Base-by-base conservation (phyloP, 2,888 invertebrate genomes). In the Trissoscelio sp. region DNA sequence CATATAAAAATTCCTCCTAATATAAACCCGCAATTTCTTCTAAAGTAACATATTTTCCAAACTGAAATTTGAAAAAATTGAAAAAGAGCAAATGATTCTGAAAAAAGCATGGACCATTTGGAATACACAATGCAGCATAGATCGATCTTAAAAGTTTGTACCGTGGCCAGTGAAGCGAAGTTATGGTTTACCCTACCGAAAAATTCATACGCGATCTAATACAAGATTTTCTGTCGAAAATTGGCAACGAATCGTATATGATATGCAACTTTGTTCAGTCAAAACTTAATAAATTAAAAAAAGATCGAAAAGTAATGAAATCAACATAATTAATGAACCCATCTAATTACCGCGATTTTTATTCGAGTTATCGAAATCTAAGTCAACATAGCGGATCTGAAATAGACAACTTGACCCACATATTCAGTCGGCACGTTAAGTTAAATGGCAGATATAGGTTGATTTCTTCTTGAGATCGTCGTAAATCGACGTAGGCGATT, bases 401-500 rank as follows among this genome's bases (percentile, higher is more conserved):
- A 44, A 2, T 9, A 6, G 11, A 34, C 34, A 9, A 34, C 5
- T 9, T 34, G 34, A 34, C 34, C 5, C 7, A 34, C 4, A 9
- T 9, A 11, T 9, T 2, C 7, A 11, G 34, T 9, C 7, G 11
- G 2, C 11, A 34, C 5, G 11, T 34, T 39, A n/a, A 3, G 12
- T 12, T 18, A 16, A 18, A 16, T 51, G 7, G 12, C 51, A 7
- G 0, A 53, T 16, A 34, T 20, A 57, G 55, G 51, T 51, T 34
- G 39, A 66, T 66, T 66, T 51, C 51, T 66, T 39, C 16, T 14
- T n/a, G 24, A 14, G n/a, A 22, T 39, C 53, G 18, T 55, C 48
- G 18, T 77, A 77, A 77, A 70, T 64, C 66, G 66, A 42, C 28
- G 16, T 24, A 7, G 3, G 14, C 44, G 53, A 53, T 77, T 69